These are phyloP conservation scores for Rousettus leschenaultii DNA, from an alignment of 2,113 vertebrate species.

Conservation along the genomic window DNA sequence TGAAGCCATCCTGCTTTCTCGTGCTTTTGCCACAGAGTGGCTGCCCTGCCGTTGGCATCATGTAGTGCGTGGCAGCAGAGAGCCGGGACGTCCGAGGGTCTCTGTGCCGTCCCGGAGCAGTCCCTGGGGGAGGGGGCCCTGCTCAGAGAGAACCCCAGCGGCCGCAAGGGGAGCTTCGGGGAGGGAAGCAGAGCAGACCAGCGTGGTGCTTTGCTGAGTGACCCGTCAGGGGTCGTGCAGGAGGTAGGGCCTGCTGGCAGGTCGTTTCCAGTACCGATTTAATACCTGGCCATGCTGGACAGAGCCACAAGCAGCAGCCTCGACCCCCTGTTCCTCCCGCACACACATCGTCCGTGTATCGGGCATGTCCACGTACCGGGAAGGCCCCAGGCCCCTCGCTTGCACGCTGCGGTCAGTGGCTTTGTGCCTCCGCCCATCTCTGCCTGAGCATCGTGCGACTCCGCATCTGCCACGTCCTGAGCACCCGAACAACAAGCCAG, in stretches of 20 bases:
- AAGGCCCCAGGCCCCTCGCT: neutral
- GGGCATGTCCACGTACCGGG: accelerated
- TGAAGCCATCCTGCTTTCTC: no score
- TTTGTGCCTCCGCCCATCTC: neutral
- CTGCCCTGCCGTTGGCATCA: accelerated
- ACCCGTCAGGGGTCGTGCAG: no score
- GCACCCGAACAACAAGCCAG: neutral
- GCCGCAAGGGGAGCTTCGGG: no score
- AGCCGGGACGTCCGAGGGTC: accelerated
- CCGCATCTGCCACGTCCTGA: neutral
- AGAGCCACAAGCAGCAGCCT: accelerated
- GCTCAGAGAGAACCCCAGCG: accelerated
- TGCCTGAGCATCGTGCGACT: no score
- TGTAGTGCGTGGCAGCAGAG: accelerated
- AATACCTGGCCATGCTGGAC: accelerated
- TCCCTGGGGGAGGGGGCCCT: no score
- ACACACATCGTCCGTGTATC: accelerated
- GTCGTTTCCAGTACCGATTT: accelerated
- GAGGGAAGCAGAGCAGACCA: accelerated
- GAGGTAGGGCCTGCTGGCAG: no score
- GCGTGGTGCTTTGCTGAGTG: no score
- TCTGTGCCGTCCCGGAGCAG: neutral
- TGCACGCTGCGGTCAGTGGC: accelerated
- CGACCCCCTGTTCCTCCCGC: accelerated
- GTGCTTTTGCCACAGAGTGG: neutral